Conservation (phyloP, 2,797 vertebrate genomes). For the Pipistrellus pygmaeus region DNA sequence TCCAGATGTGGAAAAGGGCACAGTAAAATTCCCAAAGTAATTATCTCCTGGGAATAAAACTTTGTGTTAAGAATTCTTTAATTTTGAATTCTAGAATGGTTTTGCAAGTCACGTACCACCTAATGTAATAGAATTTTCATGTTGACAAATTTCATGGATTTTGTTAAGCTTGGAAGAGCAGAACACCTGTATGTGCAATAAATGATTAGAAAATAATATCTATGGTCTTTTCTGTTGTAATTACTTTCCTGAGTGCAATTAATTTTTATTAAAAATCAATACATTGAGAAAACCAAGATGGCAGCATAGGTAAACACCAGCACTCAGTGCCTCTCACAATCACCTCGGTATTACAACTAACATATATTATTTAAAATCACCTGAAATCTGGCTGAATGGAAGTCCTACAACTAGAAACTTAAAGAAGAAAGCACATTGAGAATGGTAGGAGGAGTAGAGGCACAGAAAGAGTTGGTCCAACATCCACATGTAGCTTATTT, state of each 20-base stretch:
- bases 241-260: background rate
- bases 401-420: too few relatives aligned
- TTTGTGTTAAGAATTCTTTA: background rate
- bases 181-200: background rate
- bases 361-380: too few relatives aligned
- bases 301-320: too few relatives aligned
- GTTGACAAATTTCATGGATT: background rate
- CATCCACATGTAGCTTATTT: too few relatives aligned
- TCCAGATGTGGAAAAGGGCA: background rate
- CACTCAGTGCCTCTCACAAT: too few relatives aligned
- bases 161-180: background rate
- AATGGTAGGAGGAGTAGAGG: too few relatives aligned
- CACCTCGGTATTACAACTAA: too few relatives aligned
- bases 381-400: too few relatives aligned
- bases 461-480: too few relatives aligned
- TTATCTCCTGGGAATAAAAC: background rate
- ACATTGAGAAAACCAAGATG: background rate
- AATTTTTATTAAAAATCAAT: constrained; percentile 47
- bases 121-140: background rate
- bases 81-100: background rate
- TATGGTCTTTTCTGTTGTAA: background rate
- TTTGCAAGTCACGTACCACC: background rate
- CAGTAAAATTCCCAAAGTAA: background rate
- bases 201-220: background rate
- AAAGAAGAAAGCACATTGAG: too few relatives aligned